Evolutionary conservation across 2,888 invertebrate genomes (phyloP), one percentile per base, ranked within the genome.

Genomic region (Tenthredo amoena): DNA sequence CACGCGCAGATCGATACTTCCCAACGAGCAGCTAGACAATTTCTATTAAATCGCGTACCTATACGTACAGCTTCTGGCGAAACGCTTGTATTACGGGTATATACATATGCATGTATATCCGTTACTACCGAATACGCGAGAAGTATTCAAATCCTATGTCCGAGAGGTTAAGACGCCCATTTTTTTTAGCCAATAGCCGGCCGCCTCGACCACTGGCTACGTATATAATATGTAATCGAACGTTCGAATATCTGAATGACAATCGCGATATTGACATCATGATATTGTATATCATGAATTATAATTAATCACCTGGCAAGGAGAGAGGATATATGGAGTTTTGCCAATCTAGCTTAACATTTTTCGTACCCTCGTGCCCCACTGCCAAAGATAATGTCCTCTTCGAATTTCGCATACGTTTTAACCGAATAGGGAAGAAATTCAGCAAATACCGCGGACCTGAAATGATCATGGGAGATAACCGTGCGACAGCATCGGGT

Each of bases 1-100:
- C 62, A 62, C 83, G 83, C 83, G 83, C 83, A 68, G 83, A 83
- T 83, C 83, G 68, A 83, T 83, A 83, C 47, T n/a, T 34, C 7
- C 62, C 81, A 62, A 21, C 21, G 37, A 15, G 12, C 37, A 18
- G 77, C 31, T 31, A 55, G 55, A 77, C 77, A 31, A 55, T 77
- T 77, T 34, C 50, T 55, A 50, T 18, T n/a, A 4, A 74, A 47
- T 77, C 7, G 40, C 62, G 18, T 62, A 18, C 31, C 40, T 21
- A 40, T 21, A 40, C 37, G n/a, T 47, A 26, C 18, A 34, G 21
- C 40, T 58, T 81, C 40, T 31, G 40, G 62, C 10, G 37, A 81
- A 81, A 81, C 62, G 58, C 18, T 43, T 21, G 21, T 12, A n/a
- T n/a, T n/a, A 77, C 18, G 26, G 9, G 58, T 21, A 10, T 21